These are phyloP conservation scores for Brachyhypopomus gauderio DNA, from an alignment of 2,113 vertebrate species.

Conservation along the genomic window DNA sequence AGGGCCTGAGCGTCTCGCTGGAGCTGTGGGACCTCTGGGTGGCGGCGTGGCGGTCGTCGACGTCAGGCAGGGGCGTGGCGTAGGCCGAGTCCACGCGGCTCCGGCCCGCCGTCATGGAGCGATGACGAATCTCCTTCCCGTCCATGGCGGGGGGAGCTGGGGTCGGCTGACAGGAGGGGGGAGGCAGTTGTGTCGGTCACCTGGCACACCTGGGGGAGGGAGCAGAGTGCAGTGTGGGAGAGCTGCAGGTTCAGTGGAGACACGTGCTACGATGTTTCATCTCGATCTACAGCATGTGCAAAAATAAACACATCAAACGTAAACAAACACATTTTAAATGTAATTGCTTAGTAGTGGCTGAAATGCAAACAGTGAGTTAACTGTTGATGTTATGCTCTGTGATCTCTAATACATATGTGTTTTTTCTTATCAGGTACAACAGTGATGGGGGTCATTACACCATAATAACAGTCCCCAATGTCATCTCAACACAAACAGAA, in stretches of 20 bases:
- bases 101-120: slow-evolving; percentile 78
- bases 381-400: not conserved
- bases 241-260: not conserved
- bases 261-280: not conserved
- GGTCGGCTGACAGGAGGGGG: slow-evolving; percentile 4
- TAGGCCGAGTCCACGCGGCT: slow-evolving; percentile 82
- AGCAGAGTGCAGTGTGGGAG: not conserved
- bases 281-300: not conserved
- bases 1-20: slow-evolving; percentile 83
- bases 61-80: slow-evolving; percentile 82
- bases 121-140: slow-evolving; percentile 80
- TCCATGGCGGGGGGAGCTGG: slow-evolving; percentile 72
- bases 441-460: slow-evolving; percentile 20
- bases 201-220: slow-evolving; percentile 15
- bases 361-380: not conserved
- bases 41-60: slow-evolving; percentile 80
- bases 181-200: slow-evolving; percentile 3
- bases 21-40: slow-evolving; percentile 86
- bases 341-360: not conserved
- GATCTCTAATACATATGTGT: not conserved
- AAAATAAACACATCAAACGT: not conserved
- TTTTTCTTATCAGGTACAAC: slow-evolving; percentile 7
- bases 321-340: not conserved
- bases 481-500: slow-evolving; percentile 42
- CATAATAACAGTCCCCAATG: slow-evolving; percentile 17